Evolutionary conservation across 2,113 vertebrate genomes (phyloP).

Genomic region (Tyrannus savana): DNA sequence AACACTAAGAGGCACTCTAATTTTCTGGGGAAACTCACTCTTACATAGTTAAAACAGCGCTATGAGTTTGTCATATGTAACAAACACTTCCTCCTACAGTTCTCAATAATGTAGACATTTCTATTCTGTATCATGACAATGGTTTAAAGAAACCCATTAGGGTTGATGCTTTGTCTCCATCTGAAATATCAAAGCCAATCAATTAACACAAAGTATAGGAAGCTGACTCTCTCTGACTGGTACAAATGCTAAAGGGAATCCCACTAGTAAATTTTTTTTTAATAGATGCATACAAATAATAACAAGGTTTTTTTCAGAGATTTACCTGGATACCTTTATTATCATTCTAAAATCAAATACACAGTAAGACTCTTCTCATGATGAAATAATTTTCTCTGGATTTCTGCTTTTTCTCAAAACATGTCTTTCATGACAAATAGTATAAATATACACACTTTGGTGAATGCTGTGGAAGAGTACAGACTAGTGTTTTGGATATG

Average conservation of each 20-base stretch:
- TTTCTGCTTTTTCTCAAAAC: not conserved
- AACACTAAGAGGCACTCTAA: not conserved
- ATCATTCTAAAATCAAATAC: not conserved
- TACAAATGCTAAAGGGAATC: not conserved
- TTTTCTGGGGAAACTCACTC: not conserved
- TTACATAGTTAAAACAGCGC: not conserved
- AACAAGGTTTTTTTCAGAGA: not conserved
- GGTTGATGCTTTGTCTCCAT: not conserved
- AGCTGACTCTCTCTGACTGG: not conserved
- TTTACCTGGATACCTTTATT: not conserved
- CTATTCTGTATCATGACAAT: not conserved
- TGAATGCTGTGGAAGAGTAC: not conserved
- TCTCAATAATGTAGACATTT: not conserved
- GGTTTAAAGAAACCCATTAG: not conserved
- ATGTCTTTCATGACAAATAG: not conserved
- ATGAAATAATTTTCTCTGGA: not conserved
- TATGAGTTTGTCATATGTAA: not conserved
- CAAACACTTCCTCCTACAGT: not conserved
- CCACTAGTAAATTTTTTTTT: not conserved
- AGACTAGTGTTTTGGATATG: not conserved
- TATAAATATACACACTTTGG: not conserved
- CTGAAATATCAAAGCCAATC: not conserved
- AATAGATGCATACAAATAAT: not conserved
- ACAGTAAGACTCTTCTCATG: not conserved
- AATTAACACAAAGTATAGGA: not conserved